These are phyloP conservation scores for Apostichopus japonicus DNA, from an alignment of 35 echinoderm and acorn worm genomes.

Conservation along the genomic window DNA sequence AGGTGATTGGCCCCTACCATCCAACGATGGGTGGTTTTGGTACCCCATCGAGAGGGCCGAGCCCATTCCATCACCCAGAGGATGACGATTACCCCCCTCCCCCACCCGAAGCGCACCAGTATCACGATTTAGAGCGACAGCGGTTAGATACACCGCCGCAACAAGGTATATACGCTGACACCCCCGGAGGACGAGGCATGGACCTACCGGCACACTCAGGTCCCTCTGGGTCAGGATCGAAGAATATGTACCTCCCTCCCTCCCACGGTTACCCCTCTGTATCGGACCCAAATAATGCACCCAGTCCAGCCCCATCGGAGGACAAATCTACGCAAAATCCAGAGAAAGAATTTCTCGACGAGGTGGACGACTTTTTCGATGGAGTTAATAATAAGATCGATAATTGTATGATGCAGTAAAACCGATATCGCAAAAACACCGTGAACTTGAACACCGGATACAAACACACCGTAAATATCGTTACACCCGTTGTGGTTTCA, in stretches of 20 bases:
- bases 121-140: slow-evolving; percentile 41
- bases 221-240: background rate
- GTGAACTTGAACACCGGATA: too few relatives aligned
- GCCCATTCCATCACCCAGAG: slow-evolving; percentile 30
- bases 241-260: slow-evolving; percentile 39
- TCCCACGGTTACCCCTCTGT: slow-evolving; percentile 24
- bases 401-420: slow-evolving; percentile 57
- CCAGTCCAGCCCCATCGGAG: slow-evolving; percentile 28
- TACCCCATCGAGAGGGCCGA: background rate
- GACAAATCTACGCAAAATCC: slow-evolving; percentile 35
- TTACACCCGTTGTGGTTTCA: too few relatives aligned
- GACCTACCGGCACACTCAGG: slow-evolving; percentile 31
- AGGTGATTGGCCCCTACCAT: slow-evolving; percentile 43
- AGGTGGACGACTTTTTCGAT: slow-evolving; percentile 56
- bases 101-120: slow-evolving; percentile 20
- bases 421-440: background rate
- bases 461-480: too few relatives aligned
- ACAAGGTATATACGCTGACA: background rate
- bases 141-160: slow-evolving; percentile 29
- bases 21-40: slow-evolving; percentile 31
- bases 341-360: slow-evolving; percentile 49
- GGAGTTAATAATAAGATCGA: slow-evolving; percentile 50
- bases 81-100: slow-evolving; percentile 38
- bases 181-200: background rate
- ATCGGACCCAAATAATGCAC: background rate